Evolutionary conservation across 2,888 invertebrate species (phyloP), one percentile per base, ranked within the genome.

Genomic region (Anodontia alba): DNA sequence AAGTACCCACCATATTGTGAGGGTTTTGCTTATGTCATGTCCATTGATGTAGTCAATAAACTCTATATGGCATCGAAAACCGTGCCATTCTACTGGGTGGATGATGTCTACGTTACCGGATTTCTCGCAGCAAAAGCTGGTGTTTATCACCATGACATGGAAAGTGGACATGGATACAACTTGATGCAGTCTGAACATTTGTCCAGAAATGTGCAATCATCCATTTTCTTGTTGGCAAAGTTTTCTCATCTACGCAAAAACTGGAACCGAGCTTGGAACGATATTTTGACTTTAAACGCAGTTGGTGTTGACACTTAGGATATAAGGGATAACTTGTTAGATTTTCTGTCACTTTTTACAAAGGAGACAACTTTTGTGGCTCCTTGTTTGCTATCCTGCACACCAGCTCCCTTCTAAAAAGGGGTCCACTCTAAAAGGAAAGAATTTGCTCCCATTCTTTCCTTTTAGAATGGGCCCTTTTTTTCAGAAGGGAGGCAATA

Each of bases 71-170:
- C 84, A 2, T 87, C 91, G 15, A 69, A 68, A 36, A 36, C 69
- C 2, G 83, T 87, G 33, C 82, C 84, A 54, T 79, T 80, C 62
- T 91, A 84, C 79, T 91, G 91, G 91, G 84, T 92, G 15, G 92
- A 92, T 75, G 92, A 92, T 81, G 91, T 92, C 0, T 91, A 87
- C 71, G 85, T 92, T 5, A 91, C 91, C 0, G 92, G 92, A 10
- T 80, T 92, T 36, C 81, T 90, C 15, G 80, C 88, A 1, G 70
- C 85, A 15, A 78, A 84, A 57, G 71, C 80, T 17, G 87, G 88
- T 0, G 73, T 89, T 23, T 46, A 23, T 23, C 87, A 86, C 12
- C 42, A 57, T 33, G 70, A 81, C 33, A 75, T 87, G 79, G 82
- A 84, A 51, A 33, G 62, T 68, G 78, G 78, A 7, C 81, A 86